These are phyloP conservation scores for Deilephila porcellus DNA, from an alignment of 2,888 invertebrate species.

Conservation along the genomic window DNA sequence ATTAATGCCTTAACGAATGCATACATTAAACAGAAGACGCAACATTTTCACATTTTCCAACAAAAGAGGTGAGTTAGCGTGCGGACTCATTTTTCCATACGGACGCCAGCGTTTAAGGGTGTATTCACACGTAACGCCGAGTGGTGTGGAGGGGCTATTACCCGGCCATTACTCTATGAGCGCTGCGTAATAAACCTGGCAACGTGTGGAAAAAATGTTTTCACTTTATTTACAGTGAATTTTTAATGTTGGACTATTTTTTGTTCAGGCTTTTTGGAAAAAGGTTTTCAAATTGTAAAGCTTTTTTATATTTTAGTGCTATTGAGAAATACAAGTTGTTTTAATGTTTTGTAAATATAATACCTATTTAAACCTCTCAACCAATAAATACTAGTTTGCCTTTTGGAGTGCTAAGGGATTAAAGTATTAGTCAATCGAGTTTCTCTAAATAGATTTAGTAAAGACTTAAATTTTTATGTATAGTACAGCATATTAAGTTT, in stretches of 20 bases:
- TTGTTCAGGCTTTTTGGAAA: background rate
- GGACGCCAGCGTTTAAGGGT: constrained; percentile 50
- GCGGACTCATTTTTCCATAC: constrained; percentile 53
- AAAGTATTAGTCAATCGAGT: no score
- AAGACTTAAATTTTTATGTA: no score
- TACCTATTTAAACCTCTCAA: no score
- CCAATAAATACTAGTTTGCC: no score
- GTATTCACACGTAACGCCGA: constrained; percentile 62
- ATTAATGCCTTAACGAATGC: constrained; percentile 10
- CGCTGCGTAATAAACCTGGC: constrained; percentile 45
- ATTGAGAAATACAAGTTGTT: background rate
- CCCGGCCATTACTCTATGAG: constrained; percentile 48
- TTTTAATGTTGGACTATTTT: background rate
- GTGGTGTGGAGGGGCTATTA: constrained; percentile 58
- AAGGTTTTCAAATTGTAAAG: background rate
- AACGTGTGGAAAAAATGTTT: constrained; percentile 50
- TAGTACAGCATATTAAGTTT: no score
- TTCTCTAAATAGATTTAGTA: no score
- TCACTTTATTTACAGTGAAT: constrained; percentile 19
- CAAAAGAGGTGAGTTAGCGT: constrained; percentile 29
- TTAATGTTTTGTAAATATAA: no score
- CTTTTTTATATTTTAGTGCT: background rate
- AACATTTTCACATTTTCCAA: constrained; percentile 20
- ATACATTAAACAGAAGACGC: background rate
- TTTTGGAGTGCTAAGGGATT: no score